phyloP scores from a whole-genome alignment of 2,797 vertebrate genomes.

The Sparus aurata region DNA sequence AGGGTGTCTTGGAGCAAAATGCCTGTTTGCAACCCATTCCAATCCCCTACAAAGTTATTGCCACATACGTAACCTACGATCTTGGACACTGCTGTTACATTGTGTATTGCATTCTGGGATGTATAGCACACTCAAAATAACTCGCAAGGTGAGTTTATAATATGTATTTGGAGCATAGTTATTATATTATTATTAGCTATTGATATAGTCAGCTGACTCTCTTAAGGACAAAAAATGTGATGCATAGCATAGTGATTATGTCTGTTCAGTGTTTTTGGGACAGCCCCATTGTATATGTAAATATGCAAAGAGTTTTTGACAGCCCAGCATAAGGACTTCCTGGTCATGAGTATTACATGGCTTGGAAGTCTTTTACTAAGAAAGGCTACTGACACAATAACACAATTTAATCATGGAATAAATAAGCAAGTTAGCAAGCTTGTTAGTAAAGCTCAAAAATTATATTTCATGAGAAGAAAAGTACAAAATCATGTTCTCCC shows the following conservation, averaged over 20 bases:
- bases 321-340: neutral
- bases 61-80: no score
- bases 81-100: neutral
- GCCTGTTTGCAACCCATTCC: no score
- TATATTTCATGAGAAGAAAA: neutral
- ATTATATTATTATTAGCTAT: neutral
- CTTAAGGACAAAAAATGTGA: no score
- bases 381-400: neutral
- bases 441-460: neutral
- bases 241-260: neutral
- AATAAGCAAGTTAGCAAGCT: neutral
- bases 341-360: neutral
- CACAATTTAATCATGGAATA: neutral
- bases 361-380: neutral
- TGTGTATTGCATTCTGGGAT: slow-evolving; percentile 3
- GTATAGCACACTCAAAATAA: neutral
- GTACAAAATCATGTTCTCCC: neutral
- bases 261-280: neutral
- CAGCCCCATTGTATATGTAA: neutral
- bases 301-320: neutral
- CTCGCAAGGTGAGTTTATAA: neutral
- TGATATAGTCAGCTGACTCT: neutral
- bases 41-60: no score
- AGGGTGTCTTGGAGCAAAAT: neutral
- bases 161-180: neutral